Percentiles rank a stretch among this genome's conserved stretches.
phyloP scores from a whole-genome alignment of 2,113 vertebrate species.

The Larimichthys polyactis region DNA sequence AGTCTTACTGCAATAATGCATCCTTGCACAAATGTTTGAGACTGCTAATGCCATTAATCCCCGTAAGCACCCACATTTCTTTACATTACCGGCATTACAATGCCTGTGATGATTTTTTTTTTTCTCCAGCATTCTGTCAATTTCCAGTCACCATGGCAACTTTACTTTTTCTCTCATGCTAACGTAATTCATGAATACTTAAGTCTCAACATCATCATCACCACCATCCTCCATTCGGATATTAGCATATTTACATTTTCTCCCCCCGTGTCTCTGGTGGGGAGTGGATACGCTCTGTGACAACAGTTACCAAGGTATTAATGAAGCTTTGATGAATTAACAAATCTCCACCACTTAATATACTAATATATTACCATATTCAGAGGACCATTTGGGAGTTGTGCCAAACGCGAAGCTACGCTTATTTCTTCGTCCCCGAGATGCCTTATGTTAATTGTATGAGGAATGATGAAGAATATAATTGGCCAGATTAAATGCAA shows the following conservation, averaged over 20 bases:
- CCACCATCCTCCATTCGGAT: constrained; percentile 44
- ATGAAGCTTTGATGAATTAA: constrained; percentile 67
- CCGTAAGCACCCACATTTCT: neutral
- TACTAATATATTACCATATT: constrained; percentile 59
- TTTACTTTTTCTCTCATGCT: neutral
- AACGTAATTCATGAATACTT: constrained; percentile 14
- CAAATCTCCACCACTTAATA: constrained; percentile 46
- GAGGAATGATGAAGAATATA: constrained; percentile 58
- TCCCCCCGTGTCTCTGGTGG: constrained; percentile 26
- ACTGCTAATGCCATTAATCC: constrained; percentile 4
- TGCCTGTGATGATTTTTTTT: neutral
- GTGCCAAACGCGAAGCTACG: constrained; percentile 17
- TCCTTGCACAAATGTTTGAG: neutral
- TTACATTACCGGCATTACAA: neutral
- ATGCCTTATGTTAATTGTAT: constrained; percentile 58
- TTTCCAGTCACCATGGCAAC: constrained; percentile 41
- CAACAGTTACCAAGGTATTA: constrained; percentile 50
- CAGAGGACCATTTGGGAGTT: constrained; percentile 33
- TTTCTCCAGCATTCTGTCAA: neutral
- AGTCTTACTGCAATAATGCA: constrained; percentile 7
- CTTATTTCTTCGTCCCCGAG: constrained; percentile 48
- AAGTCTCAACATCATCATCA: constrained; percentile 41
- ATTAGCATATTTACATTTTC: constrained; percentile 54
- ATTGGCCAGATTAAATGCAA: constrained; percentile 59
- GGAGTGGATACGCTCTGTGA: constrained; percentile 15